phyloP scores from a whole-genome alignment of 2,797 vertebrate species.

The Lacerta agilis region DNA sequence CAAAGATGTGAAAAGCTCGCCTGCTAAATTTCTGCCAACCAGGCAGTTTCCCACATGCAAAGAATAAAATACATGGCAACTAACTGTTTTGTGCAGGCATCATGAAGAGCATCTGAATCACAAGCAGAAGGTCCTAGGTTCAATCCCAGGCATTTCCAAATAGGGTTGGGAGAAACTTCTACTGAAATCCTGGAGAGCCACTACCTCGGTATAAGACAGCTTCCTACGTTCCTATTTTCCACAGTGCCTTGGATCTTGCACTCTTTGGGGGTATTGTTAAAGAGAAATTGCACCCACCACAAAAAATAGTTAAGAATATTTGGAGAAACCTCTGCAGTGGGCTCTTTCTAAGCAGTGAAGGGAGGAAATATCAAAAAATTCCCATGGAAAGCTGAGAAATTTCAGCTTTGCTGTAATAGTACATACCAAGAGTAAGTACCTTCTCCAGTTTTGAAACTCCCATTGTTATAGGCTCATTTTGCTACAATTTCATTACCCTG shows the following conservation, averaged over 20 bases:
- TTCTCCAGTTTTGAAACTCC: neutral
- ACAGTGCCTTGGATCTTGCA: neutral
- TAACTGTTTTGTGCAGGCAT: too few relatives aligned
- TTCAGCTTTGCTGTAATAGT: neutral
- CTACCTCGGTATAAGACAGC: too few relatives aligned
- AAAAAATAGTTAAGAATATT: neutral
- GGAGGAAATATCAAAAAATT: too few relatives aligned
- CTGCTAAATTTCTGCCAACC: neutral
- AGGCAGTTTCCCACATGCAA: neutral
- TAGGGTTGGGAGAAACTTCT: too few relatives aligned
- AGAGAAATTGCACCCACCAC: neutral
- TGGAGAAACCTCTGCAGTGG: neutral
- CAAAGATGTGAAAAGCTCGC: neutral
- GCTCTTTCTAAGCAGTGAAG: neutral
- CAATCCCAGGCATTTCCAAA: too few relatives aligned
- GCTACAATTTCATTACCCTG: too few relatives aligned
- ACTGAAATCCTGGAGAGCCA: too few relatives aligned
- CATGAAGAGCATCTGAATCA: too few relatives aligned
- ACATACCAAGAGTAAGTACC: neutral
- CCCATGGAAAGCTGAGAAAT: neutral
- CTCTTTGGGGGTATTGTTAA: neutral
- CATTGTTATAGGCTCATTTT: too few relatives aligned
- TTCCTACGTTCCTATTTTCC: too few relatives aligned
- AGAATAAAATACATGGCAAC: too few relatives aligned
- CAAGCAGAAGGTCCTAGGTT: too few relatives aligned